A percentile compares a stretch with the other conserved stretches of the same genome.
phyloP scores from a whole-genome alignment of 1,140 invertebrate genomes.

The Macrosteles quadrilineatus region DNA sequence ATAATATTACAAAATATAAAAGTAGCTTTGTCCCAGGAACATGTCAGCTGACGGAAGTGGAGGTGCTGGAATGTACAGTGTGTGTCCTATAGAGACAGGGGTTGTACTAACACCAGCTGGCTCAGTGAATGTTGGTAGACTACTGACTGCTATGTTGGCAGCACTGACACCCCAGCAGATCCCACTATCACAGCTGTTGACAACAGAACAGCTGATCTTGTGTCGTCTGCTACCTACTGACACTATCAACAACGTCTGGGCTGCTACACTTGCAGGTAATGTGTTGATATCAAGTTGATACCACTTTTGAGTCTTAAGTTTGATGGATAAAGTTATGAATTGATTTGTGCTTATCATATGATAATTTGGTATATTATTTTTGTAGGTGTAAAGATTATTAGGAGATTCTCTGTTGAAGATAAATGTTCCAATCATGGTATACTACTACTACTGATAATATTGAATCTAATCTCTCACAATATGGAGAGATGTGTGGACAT shows the following conservation, averaged over 20 bases:
- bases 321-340: not conserved
- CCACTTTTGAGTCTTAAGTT: not conserved
- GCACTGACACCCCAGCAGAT: not conserved
- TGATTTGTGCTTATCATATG: not conserved
- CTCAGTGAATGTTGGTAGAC: not conserved
- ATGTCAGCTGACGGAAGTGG: not conserved
- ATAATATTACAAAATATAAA: too few species aligned
- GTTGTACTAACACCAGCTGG: not conserved
- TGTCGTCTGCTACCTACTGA: not conserved
- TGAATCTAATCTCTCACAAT: too few species aligned
- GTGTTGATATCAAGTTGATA: not conserved
- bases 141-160: not conserved
- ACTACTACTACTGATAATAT: too few species aligned
- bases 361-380: not conserved
- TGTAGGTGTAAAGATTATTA: not conserved
- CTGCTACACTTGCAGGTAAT: slow-evolving; percentile 57
- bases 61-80: not conserved
- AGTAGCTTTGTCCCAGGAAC: not conserved
- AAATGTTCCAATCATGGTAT: not conserved
- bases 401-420: not conserved
- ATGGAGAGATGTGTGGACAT: too few species aligned
- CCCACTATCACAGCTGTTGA: not conserved
- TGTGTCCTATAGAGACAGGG: slow-evolving; percentile 1
- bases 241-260: slow-evolving; percentile 58
- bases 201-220: not conserved